Evolutionary conservation across 2,797 vertebrate species (phyloP).

Genomic region (Darevskia nairensis): DNA sequence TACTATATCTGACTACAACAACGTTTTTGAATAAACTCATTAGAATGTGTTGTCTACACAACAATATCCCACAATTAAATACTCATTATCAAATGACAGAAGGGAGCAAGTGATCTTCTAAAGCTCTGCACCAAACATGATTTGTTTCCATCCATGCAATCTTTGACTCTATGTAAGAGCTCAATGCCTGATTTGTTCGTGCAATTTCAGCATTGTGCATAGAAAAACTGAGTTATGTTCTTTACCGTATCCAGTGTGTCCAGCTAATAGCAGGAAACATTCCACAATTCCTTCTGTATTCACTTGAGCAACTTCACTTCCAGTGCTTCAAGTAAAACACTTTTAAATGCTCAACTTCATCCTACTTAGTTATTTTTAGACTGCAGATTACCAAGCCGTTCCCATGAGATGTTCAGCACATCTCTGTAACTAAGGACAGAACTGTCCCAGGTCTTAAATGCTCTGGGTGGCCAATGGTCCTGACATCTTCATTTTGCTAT

Average conservation of each 20-base stretch:
- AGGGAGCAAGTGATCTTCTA: neutral
- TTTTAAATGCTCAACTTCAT: neutral
- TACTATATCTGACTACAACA: neutral
- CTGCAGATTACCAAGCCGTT: slow-evolving; percentile 35
- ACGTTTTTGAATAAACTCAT: neutral
- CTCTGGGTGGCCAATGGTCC: neutral
- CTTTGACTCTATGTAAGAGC: neutral
- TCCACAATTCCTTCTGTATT: slow-evolving; percentile 7
- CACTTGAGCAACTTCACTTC: slow-evolving; percentile 5
- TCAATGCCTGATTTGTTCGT: slow-evolving; percentile 5
- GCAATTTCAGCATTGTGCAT: neutral
- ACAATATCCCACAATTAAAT: neutral
- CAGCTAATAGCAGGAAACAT: slow-evolving; percentile 17
- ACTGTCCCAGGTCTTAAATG: slow-evolving; percentile 23
- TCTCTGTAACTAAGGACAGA: slow-evolving; percentile 19
- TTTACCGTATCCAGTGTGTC: neutral
- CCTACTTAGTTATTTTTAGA: slow-evolving; percentile 32
- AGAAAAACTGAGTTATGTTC: slow-evolving; percentile 4
- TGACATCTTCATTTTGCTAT: slow-evolving; percentile 37
- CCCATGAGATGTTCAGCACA: slow-evolving; percentile 16
- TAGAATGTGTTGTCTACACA: neutral
- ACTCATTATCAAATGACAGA: neutral
- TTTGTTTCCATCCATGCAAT: neutral
- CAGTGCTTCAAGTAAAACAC: neutral
- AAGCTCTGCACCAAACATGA: neutral